phyloP scores from a whole-genome alignment of 2,888 invertebrate species.

The Pristionchus entomophagus region DNA sequence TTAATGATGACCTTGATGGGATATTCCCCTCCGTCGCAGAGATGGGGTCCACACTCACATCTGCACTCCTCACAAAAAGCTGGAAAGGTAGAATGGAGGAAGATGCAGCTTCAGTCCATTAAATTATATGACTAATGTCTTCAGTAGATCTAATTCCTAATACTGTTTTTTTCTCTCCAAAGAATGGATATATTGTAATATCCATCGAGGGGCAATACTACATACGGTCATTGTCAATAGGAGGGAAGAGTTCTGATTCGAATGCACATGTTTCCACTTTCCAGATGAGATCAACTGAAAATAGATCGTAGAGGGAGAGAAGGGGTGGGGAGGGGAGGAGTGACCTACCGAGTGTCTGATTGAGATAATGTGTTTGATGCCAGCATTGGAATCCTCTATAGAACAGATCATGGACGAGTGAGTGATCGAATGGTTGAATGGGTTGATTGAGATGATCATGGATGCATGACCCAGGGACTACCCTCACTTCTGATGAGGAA shows the following conservation, averaged over 20 bases:
- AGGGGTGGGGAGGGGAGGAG: not conserved
- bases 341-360: constrained; percentile 60
- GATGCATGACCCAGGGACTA: constrained; percentile 67
- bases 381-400: constrained; percentile 71
- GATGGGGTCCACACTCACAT: constrained; percentile 63
- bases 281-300: constrained; percentile 69
- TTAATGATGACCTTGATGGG: not conserved
- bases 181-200: too few relatives aligned
- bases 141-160: too few relatives aligned
- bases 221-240: constrained; percentile 48
- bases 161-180: too few relatives aligned
- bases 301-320: not conserved
- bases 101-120: too few relatives aligned
- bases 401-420: constrained; percentile 63
- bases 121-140: not conserved
- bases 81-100: constrained; percentile 52
- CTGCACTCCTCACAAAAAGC: constrained; percentile 65
- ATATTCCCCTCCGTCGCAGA: not conserved
- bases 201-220: not conserved
- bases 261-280: constrained; percentile 74
- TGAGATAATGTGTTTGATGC: constrained; percentile 70
- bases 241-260: constrained; percentile 58
- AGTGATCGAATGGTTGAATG: constrained; percentile 58
- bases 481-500: constrained; percentile 65
- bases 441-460: constrained; percentile 70